Conservation (phyloP, 2,888 invertebrate species). For the Laothoe populi region DNA sequence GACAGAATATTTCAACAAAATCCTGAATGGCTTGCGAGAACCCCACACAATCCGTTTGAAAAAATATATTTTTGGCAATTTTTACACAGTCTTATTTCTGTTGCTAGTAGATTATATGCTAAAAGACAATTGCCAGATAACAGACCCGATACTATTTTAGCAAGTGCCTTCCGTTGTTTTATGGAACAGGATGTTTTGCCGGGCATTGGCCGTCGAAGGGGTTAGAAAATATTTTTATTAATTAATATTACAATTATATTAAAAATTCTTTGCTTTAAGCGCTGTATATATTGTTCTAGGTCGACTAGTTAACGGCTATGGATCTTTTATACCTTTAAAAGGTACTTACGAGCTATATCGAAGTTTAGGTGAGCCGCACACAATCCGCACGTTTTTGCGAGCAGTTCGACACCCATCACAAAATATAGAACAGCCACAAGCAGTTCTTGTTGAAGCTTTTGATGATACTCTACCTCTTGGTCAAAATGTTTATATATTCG, state of each 20-base stretch:
- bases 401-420: conserved; percentile 60
- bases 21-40: conserved; percentile 71
- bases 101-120: conserved; percentile 76
- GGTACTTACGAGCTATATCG: conserved; percentile 73
- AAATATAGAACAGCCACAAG: conserved; percentile 44
- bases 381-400: conserved; percentile 66
- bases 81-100: conserved; percentile 80
- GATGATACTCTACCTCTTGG: conserved; percentile 54
- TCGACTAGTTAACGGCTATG: conserved; percentile 59
- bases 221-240: conserved; percentile 49
- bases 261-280: neutral
- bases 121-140: conserved; percentile 59
- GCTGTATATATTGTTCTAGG: conserved; percentile 49
- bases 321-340: conserved; percentile 70
- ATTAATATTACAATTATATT: neutral
- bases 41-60: conserved; percentile 84
- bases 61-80: conserved; percentile 87
- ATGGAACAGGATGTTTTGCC: conserved; percentile 78
- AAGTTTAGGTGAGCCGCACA: conserved; percentile 75
- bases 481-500: conserved; percentile 64
- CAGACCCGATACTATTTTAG: conserved; percentile 76
- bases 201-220: conserved; percentile 65
- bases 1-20: conserved; percentile 79
- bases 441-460: conserved; percentile 47
- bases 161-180: conserved; percentile 80